Evolutionary conservation across 1,140 invertebrate species (phyloP), one percentile per base, ranked within the genome.

Genomic region (Sipha flava): DNA sequence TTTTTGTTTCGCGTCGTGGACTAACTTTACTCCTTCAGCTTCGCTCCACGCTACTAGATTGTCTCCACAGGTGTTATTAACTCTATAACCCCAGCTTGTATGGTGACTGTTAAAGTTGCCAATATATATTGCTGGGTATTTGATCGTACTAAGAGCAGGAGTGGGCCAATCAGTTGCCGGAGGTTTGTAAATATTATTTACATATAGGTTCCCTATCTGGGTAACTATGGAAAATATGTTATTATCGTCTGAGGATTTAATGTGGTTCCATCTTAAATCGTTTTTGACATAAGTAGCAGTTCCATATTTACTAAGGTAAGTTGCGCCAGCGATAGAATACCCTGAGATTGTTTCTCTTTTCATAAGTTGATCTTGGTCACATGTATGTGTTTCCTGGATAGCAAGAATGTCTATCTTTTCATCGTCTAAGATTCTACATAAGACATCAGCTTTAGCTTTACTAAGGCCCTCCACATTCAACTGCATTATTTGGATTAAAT

Each of bases 261-360:
- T 85, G 84, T 9, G 85, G 83, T 52, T 80, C 54, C 3, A 82
- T 81, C 43, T 85, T 82, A 81, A 7, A 81, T 82, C 9, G 81
- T 81, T 64, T 80, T 57, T 54, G 9, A 29, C 16, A 47, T 79
- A 66, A 23, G 77, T 79, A 21, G 43, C 26, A 29, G n/a, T 49
- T 4, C 62, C 62, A 31, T 68, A 34, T 18, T 34, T 31, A 26
- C 23, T 68, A 10, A 47, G n/a, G n/a, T 14, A 80, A 23, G 79
- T 80, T 4, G 77, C 57, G 6, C 79, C 79, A 45, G 64, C n/a
- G 10, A 80, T 40, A 29, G 40, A 45, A 26, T 23, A 80, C 23
- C 43, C 43, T 62, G 23, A 3, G 12, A 79, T 79, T 14, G 3
- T 37, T 6, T 43, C 26, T 80, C 43, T 80, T 79, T n/a, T 43